phyloP scores from a whole-genome alignment of 2,113 vertebrate genomes.

The Hoplias malabaricus region DNA sequence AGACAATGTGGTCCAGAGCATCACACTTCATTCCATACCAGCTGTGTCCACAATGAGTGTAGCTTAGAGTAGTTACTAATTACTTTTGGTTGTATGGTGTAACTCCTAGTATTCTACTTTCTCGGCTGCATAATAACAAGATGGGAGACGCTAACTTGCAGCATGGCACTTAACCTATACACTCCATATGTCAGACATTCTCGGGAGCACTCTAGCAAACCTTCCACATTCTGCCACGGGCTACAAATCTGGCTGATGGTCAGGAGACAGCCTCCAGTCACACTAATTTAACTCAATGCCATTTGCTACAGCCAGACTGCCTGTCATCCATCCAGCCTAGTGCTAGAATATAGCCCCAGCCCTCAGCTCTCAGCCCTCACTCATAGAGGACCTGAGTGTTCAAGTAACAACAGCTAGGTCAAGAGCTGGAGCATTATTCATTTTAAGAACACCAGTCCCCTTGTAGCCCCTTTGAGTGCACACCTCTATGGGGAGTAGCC shows the following conservation, averaged over 20 bases:
- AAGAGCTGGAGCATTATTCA: slow-evolving; percentile 2
- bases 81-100: no score
- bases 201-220: neutral
- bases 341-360: neutral
- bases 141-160: neutral
- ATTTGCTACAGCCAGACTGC: neutral
- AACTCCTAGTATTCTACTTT: no score
- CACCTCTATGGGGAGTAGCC: slow-evolving; percentile 12
- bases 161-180: neutral
- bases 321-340: neutral
- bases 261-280: neutral
- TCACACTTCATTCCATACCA: no score
- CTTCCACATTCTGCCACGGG: neutral
- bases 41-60: no score
- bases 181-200: neutral
- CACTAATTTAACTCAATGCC: neutral
- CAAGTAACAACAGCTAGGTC: slow-evolving; percentile 15
- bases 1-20: no score
- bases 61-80: no score
- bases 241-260: slow-evolving; percentile 6
- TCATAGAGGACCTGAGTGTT: neutral
- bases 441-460: neutral
- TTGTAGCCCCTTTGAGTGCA: neutral
- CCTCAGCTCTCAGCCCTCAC: no score
- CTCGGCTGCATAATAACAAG: neutral